Percentiles rank a stretch among this genome's conserved stretches.
These are phyloP conservation scores for Drosophila aldrichi DNA, from an alignment of 2,888 invertebrate genomes.

Conservation along the genomic window DNA sequence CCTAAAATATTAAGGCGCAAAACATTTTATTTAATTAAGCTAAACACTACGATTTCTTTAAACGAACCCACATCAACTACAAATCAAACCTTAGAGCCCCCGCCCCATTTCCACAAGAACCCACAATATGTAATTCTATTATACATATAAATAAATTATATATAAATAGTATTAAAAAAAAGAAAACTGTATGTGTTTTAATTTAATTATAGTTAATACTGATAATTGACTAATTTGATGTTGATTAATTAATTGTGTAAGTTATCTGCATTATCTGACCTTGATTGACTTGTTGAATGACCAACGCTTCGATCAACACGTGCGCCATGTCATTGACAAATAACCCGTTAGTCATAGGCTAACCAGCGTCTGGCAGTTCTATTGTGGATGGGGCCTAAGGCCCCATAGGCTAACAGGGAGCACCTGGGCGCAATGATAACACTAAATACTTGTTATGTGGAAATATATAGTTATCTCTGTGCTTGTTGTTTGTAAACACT, in stretches of 20 bases:
- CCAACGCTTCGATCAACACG: conserved; percentile 41
- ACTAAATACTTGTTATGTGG: too few relatives aligned
- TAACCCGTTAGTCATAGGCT: conserved; percentile 33
- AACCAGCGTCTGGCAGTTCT: background rate
- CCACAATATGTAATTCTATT: conserved; percentile 75
- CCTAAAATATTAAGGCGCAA: conserved; percentile 56
- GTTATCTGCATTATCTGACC: background rate
- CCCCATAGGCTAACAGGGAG: conserved; percentile 29
- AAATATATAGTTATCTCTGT: background rate
- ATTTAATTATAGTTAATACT: background rate
- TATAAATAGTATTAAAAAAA: conserved; percentile 79
- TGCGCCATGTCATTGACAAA: conserved; percentile 33
- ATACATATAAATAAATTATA: conserved; percentile 81
- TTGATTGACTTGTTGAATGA: conserved; percentile 3
- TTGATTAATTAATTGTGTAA: background rate
- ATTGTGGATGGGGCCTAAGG: background rate
- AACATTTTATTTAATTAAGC: conserved; percentile 69
- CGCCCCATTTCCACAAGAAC: conserved; percentile 33
- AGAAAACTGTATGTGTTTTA: conserved; percentile 6
- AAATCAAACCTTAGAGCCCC: conserved; percentile 45
- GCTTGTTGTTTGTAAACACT: conserved; percentile 22
- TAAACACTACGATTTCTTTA: conserved; percentile 66
- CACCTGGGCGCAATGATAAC: conserved; percentile 48
- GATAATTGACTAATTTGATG: background rate
- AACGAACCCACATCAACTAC: conserved; percentile 36